Conservation (phyloP, 1,140 invertebrate species). For the Lutraria rhynchaena region DNA sequence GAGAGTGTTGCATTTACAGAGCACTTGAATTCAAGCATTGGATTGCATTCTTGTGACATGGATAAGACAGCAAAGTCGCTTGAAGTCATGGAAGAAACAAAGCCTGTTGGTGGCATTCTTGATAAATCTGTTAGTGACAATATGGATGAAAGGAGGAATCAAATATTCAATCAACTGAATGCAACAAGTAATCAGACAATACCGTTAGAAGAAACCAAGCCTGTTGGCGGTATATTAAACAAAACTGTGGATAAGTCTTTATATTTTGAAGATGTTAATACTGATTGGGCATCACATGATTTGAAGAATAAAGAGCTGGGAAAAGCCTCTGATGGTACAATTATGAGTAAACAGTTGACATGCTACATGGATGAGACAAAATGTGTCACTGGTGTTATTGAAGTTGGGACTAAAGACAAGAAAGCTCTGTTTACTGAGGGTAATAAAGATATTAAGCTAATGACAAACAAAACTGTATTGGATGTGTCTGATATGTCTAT, state of each 20-base stretch:
- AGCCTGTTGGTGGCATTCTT: conserved; percentile 38
- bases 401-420: not conserved
- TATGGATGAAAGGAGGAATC: not conserved
- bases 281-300: conserved; percentile 20
- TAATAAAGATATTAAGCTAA: not conserved
- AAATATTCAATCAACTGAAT: not conserved
- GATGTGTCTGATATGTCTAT: too few species aligned
- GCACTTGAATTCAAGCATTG: not conserved
- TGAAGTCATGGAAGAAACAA: conserved; percentile 42
- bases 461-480: too few species aligned
- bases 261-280: conserved; percentile 21
- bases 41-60: not conserved
- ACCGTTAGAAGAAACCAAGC: conserved; percentile 38
- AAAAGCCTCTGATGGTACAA: conserved; percentile 14
- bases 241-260: conserved; percentile 28
- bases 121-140: not conserved
- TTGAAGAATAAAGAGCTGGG: not conserved
- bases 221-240: conserved; percentile 33
- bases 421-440: not conserved
- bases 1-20: not conserved
- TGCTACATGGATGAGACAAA: conserved; percentile 27
- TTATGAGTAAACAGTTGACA: not conserved
- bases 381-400: conserved; percentile 11
- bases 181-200: conserved; percentile 16
- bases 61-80: not conserved